These are phyloP conservation scores for Callospermophilus lateralis DNA, from an alignment of 2,113 vertebrate species.

Conservation along the genomic window DNA sequence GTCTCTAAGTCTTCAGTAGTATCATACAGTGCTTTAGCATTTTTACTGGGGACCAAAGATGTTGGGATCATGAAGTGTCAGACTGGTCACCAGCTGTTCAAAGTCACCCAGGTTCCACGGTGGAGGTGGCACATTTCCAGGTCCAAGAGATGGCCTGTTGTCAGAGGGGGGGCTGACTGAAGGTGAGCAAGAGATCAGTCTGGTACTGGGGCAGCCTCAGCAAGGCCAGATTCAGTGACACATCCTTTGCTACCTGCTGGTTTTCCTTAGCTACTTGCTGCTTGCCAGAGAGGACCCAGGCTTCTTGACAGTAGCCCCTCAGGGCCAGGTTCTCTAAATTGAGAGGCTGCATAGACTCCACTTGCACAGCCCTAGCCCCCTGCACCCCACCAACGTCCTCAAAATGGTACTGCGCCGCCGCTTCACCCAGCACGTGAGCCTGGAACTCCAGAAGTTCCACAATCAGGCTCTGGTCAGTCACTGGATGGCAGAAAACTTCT, in stretches of 20 bases:
- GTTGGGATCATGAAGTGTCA: slow-evolving; percentile 90
- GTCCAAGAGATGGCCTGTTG: slow-evolving; percentile 68
- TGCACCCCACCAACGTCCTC: slow-evolving; percentile 82
- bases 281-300: slow-evolving; percentile 90
- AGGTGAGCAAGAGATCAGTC: slow-evolving; percentile 93
- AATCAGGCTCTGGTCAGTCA: slow-evolving; percentile 94
- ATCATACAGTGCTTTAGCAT: not conserved
- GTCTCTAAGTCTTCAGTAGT: slow-evolving; percentile 13
- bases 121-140: slow-evolving; percentile 63
- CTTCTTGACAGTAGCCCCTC: slow-evolving; percentile 88
- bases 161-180: slow-evolving; percentile 92
- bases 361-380: slow-evolving; percentile 77
- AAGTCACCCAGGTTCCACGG: slow-evolving; percentile 92
- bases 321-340: slow-evolving; percentile 85
- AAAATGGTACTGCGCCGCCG: slow-evolving; percentile 89
- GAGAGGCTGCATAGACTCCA: slow-evolving; percentile 81
- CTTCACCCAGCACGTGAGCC: slow-evolving; percentile 88
- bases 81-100: slow-evolving; percentile 86
- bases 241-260: slow-evolving; percentile 91
- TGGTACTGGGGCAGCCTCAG: slow-evolving; percentile 91
- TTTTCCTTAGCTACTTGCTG: slow-evolving; percentile 93
- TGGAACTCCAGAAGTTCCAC: slow-evolving; percentile 94
- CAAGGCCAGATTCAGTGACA: slow-evolving; percentile 90
- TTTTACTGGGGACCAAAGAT: slow-evolving; percentile 88
- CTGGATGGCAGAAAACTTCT: slow-evolving; percentile 92